These are phyloP conservation scores for Zaprionus inermis DNA, from an alignment of 1,140 invertebrate genomes.

Conservation along the genomic window DNA sequence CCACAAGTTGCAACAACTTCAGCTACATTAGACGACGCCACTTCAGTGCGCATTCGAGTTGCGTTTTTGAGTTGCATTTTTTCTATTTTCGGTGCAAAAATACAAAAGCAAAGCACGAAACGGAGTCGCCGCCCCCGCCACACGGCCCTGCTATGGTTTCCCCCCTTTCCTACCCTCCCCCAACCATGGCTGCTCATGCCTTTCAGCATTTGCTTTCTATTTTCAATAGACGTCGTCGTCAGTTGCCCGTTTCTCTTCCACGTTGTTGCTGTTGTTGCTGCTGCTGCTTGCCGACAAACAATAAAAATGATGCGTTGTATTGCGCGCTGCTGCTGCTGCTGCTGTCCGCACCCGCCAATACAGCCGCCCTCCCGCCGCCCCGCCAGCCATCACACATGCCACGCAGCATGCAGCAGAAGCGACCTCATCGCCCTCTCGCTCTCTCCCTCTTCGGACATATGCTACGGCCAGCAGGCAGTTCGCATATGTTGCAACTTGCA, in stretches of 20 bases:
- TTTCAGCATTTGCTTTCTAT: conserved; percentile 78
- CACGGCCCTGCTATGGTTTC: neutral
- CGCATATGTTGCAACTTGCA: conserved; percentile 78
- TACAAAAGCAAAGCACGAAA: conserved; percentile 79
- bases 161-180: too few relatives aligned
- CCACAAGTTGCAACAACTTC: conserved; percentile 49
- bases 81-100: conserved; percentile 80
- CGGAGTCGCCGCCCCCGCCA: conserved; percentile 33
- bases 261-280: conserved; percentile 43
- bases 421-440: neutral
- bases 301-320: conserved; percentile 82
- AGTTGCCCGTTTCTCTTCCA: conserved; percentile 36
- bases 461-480: conserved; percentile 47
- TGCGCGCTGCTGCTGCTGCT: conserved; percentile 67
- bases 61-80: conserved; percentile 65
- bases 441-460: conserved; percentile 34
- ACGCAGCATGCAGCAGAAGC: neutral
- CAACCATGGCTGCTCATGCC: conserved; percentile 31
- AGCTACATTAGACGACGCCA: conserved; percentile 73
- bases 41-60: conserved; percentile 69
- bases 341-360: conserved; percentile 67
- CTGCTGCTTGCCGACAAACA: conserved; percentile 71
- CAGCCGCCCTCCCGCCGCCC: neutral
- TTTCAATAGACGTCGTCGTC: conserved; percentile 73
- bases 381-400: conserved; percentile 6